These are phyloP conservation scores for Mya arenaria DNA, from an alignment of 1,140 invertebrate genomes.

Conservation along the genomic window DNA sequence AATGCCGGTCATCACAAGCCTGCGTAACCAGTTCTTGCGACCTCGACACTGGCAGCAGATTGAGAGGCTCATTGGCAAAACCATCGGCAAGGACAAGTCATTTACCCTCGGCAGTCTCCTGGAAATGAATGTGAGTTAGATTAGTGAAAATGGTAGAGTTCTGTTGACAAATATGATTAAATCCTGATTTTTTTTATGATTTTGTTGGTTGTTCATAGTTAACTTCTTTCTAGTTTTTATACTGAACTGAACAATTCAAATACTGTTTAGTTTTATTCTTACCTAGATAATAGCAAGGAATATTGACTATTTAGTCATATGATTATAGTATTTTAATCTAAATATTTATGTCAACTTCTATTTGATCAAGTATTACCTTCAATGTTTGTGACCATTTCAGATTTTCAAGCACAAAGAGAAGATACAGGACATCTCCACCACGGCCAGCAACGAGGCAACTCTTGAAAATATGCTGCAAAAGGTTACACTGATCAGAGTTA, in stretches of 20 bases:
- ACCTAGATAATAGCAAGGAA: no score
- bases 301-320: no score
- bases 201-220: no score
- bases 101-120: conserved; percentile 79
- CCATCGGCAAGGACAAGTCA: conserved; percentile 76
- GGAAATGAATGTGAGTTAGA: conserved; percentile 77
- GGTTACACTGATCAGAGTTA: conserved; percentile 82
- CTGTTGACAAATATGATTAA: no score
- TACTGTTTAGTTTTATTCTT: no score
- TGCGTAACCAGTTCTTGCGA: conserved; percentile 79
- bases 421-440: conserved; percentile 90
- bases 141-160: no score
- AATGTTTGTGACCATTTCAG: conserved; percentile 69
- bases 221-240: no score
- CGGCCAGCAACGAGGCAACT: conserved; percentile 91
- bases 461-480: conserved; percentile 90
- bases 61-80: conserved; percentile 77
- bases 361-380: no score
- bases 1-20: conserved; percentile 81
- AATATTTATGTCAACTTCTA: no score
- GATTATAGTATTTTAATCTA: no score
- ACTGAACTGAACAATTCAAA: no score
- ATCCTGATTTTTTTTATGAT: no score
- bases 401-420: conserved; percentile 88
- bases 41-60: conserved; percentile 79